Percentiles rank a stretch among this genome's conserved stretches.
phyloP scores from a whole-genome alignment of 1,140 invertebrate genomes.

The Rhysida immarginata region DNA sequence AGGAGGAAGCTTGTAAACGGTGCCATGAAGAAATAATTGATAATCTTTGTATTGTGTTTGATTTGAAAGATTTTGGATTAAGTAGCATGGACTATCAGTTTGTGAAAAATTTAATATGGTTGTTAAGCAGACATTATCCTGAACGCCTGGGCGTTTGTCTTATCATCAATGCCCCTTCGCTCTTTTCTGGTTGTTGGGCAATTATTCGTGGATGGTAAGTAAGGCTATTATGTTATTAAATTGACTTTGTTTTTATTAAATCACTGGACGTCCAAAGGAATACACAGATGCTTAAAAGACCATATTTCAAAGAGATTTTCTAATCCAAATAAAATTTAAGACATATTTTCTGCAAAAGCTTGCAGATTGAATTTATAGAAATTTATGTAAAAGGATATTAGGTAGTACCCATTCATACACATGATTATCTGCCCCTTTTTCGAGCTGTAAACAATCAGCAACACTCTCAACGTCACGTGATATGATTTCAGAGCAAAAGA shows the following conservation, averaged over 20 bases:
- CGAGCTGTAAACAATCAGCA: too few species aligned
- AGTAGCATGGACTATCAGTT: constrained; percentile 60
- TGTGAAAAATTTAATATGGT: constrained; percentile 57
- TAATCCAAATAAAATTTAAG: too few species aligned
- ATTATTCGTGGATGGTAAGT: constrained; percentile 50
- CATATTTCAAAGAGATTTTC: too few species aligned
- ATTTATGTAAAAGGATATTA: too few species aligned
- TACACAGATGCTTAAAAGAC: too few species aligned
- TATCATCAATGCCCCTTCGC: constrained; percentile 48
- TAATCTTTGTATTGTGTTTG: constrained; percentile 58
- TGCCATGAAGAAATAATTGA: constrained; percentile 63
- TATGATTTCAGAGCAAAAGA: too few species aligned
- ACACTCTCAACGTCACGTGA: too few species aligned
- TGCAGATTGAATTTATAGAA: too few species aligned
- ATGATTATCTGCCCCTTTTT: too few species aligned
- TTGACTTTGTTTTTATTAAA: constrained; percentile 1
- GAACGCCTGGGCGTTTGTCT: constrained; percentile 56
- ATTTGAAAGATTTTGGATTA: constrained; percentile 50
- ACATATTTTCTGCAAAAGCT: too few species aligned
- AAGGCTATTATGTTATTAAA: neutral
- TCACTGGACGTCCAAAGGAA: too few species aligned
- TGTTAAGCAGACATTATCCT: constrained; percentile 53
- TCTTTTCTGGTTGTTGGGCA: constrained; percentile 56
- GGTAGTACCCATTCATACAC: too few species aligned
- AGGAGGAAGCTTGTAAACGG: constrained; percentile 55